Percentiles rank a stretch among this genome's conserved stretches.
phyloP scores from a whole-genome alignment of 2,113 vertebrate genomes.

The Ondatra zibethicus region DNA sequence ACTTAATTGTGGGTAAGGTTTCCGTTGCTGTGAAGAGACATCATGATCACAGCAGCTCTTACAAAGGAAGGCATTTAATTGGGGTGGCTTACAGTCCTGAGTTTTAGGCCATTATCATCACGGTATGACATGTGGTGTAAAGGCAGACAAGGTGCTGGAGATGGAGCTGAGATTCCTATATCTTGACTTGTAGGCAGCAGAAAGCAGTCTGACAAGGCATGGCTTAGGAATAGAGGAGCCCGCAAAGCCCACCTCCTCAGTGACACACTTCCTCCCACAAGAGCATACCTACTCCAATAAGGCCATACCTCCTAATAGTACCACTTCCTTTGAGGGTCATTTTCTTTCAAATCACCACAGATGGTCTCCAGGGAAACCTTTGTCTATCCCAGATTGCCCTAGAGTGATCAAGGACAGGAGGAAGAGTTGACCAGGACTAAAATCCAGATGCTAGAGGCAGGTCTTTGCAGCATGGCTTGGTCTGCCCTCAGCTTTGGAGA shows the following conservation, averaged over 20 bases:
- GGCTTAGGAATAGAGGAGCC: background rate
- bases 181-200: background rate
- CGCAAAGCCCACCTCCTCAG: background rate
- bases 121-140: background rate
- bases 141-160: background rate
- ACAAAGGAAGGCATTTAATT: background rate
- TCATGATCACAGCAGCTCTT: background rate
- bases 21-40: background rate
- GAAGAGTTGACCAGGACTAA: background rate
- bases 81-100: background rate
- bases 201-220: background rate
- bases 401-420: background rate
- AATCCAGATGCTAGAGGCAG: background rate
- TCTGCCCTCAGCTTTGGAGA: background rate
- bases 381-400: too few relatives aligned
- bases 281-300: background rate
- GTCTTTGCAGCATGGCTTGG: background rate
- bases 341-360: background rate
- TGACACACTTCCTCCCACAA: background rate
- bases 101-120: background rate
- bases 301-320: background rate
- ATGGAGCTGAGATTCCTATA: background rate
- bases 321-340: background rate
- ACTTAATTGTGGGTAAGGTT: background rate
- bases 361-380: background rate